Base-by-base conservation (phyloP, 2,888 invertebrate genomes). In the Silvanus unidentatus region DNA sequence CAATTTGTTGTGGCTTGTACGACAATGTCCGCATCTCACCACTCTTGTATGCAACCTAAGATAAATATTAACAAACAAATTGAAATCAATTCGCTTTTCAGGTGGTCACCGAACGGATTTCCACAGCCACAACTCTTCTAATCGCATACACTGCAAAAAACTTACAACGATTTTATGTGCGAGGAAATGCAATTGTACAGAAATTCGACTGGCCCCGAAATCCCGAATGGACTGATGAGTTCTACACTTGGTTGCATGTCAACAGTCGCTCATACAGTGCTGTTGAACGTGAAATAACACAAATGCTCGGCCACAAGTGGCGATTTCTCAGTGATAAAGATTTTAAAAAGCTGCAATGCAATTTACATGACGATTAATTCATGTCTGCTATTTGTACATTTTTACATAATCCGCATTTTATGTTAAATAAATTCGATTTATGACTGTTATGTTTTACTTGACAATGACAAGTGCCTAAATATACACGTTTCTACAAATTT, bases 31-130 rank as follows among this genome's bases (percentile, higher is more conserved):
- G 14, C 76, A 78, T 59, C 66, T 89, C 36, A 77, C 80, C 43
- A 84, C 84, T 4, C 65, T 89, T 70, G 86, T 86, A 74, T 22
- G 8, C 22, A 22, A 22, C 22, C 8, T 22, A 16, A 34, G 12
- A 4, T 10, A 11, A 13, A 11, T n/a, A 6, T 15, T 13, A n/a
- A 41, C 32, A 27, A 15, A 32, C 32, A 9, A 39, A 14, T 30
- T 40, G 14, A 30, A 39, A 39, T 49, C 52, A 13, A n/a, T n/a
- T n/a, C n/a, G n/a, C n/a, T n/a, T n/a, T n/a, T n/a, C 60, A 86
- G 86, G 72, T 84, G 54, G 74, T 88, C 16, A 78, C 86, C 5
- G 88, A 90, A 65, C 77, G 84, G 58, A 77, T 91, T 45, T 89
- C 89, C 2, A 87, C 88, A 1, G 77, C 84, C 0, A 89, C 88